These are phyloP conservation scores for Itoplectis maculator DNA, from an alignment of 2,888 invertebrate genomes.

Conservation along the genomic window DNA sequence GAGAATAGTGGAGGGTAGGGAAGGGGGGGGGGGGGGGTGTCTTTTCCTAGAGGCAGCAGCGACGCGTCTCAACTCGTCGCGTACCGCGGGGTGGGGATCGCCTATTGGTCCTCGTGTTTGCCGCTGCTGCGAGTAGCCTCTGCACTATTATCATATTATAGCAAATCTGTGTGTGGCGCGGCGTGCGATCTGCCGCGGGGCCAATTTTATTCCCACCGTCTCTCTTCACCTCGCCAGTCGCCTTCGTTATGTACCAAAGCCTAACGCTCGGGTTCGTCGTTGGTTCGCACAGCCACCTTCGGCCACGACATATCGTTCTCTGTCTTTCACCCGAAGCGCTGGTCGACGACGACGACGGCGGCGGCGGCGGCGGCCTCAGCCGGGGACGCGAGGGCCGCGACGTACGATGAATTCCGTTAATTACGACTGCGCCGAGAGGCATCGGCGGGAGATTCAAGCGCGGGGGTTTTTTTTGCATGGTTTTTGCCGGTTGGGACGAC, in stretches of 20 bases:
- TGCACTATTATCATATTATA: slow-evolving; percentile 82
- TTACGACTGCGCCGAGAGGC: slow-evolving; percentile 30
- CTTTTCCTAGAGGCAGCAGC: slow-evolving; percentile 21
- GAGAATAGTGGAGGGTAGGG: slow-evolving; percentile 17
- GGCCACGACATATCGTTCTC: slow-evolving; percentile 64
- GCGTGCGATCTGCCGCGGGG: slow-evolving; percentile 70
- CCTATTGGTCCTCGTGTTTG: slow-evolving; percentile 64
- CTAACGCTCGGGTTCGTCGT: no score
- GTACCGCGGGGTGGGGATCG: slow-evolving; percentile 78
- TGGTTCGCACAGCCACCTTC: slow-evolving; percentile 20
- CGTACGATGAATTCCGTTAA: slow-evolving; percentile 47
- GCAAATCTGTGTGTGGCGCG: slow-evolving; percentile 73
- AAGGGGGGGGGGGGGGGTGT: neutral
- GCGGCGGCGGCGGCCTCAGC: slow-evolving; percentile 3
- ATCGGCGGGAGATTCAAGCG: neutral
- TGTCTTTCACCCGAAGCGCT: slow-evolving; percentile 62
- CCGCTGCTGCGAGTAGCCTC: slow-evolving; percentile 33
- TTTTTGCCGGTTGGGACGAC: neutral
- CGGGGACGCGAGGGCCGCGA: slow-evolving; percentile 6
- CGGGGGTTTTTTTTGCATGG: neutral
- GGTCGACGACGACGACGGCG: no score
- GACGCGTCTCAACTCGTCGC: slow-evolving; percentile 49
- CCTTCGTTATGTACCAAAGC: slow-evolving; percentile 8
- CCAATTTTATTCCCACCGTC: slow-evolving; percentile 76
- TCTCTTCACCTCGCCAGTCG: slow-evolving; percentile 24